Evolutionary conservation across 2,888 invertebrate genomes (phyloP), one percentile per base, ranked within the genome.

Genomic region (Hanleya hanleyi): DNA sequence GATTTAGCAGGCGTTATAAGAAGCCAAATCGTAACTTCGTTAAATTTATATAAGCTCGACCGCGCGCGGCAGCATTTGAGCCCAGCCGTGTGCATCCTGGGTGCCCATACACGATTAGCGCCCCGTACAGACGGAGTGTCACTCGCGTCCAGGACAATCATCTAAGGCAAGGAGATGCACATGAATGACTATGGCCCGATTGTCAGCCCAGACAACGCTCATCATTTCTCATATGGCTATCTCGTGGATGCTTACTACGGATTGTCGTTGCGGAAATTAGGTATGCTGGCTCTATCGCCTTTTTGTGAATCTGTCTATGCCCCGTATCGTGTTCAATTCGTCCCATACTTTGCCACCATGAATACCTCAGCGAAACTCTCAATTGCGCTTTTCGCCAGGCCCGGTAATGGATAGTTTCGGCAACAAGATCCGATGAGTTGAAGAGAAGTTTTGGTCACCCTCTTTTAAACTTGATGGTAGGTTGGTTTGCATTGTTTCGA

Each of bases 151-250:
- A 32, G 26, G 26, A 57, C 22, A 4, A 22, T 18, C 32, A 32
- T 22, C 57, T 32, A 57, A 26, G 64, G 3, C 9, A 26, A 37
- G 37, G 38, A 64, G 64, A 64, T 64, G 64, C 64, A 64, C 64
- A 64, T 64, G 64, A 37, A 37, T 37, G 64, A 26, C 36, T 37
- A 35, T 35, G 37, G 35, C 35, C 37, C 64, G 35, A 18, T 35
- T 64, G 64, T 64, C 64, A 37, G 35, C 15, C 35, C 64, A 32
- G 22, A 9, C 64, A 64, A 35, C n/a, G n/a, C 64, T 18, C 64
- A 64, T 64, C 38, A 37, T 64, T 64, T 64, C 64, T 64, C 64
- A 37, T 64, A 64, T 64, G 64, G 64, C 18, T 64, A 64, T 37
- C 37, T 64, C 22, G 64, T 37, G 33, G 64, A 64, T 37, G 64